These are phyloP conservation scores for Torymus tubicola DNA, from an alignment of 2,888 invertebrate species.

Conservation along the genomic window DNA sequence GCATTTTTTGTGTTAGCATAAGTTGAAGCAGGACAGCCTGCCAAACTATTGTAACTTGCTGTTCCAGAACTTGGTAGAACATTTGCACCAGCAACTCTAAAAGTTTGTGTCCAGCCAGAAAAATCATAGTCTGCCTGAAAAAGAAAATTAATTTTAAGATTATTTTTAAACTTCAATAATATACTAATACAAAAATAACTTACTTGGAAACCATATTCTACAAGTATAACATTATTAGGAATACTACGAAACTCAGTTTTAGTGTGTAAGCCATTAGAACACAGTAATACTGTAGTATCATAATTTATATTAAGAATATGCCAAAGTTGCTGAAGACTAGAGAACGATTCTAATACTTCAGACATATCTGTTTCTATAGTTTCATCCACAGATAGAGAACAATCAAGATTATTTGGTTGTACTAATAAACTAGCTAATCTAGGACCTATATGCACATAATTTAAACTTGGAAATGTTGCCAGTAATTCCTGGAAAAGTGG, in stretches of 20 bases:
- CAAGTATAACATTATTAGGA: constrained; percentile 79
- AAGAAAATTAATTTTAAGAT: constrained; percentile 37
- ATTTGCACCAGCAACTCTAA: constrained; percentile 76
- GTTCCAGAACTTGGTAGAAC: constrained; percentile 80
- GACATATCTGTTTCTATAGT: constrained; percentile 75
- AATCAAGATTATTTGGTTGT: constrained; percentile 74
- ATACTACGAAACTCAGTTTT: constrained; percentile 75
- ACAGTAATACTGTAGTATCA: constrained; percentile 75
- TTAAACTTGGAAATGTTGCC: constrained; percentile 78
- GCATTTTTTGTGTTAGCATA: constrained; percentile 79
- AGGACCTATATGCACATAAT: constrained; percentile 80
- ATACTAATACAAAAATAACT: constrained; percentile 13
- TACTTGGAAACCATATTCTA: constrained; percentile 81
- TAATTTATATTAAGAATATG: constrained; percentile 75
- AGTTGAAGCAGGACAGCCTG: constrained; percentile 81
- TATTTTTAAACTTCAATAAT: not conserved
- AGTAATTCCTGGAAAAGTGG: constrained; percentile 78
- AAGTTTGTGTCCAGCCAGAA: constrained; percentile 77
- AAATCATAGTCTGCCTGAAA: constrained; percentile 79
- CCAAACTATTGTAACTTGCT: constrained; percentile 80
- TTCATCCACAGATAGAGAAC: constrained; percentile 71
- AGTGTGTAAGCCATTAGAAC: constrained; percentile 76
- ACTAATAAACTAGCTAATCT: constrained; percentile 79
- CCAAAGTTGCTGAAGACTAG: constrained; percentile 76
- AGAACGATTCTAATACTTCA: constrained; percentile 73